Percentiles rank a stretch among this genome's conserved stretches.
phyloP scores from a whole-genome alignment of 2,797 vertebrate species.

The Pteronotus mesoamericanus region DNA sequence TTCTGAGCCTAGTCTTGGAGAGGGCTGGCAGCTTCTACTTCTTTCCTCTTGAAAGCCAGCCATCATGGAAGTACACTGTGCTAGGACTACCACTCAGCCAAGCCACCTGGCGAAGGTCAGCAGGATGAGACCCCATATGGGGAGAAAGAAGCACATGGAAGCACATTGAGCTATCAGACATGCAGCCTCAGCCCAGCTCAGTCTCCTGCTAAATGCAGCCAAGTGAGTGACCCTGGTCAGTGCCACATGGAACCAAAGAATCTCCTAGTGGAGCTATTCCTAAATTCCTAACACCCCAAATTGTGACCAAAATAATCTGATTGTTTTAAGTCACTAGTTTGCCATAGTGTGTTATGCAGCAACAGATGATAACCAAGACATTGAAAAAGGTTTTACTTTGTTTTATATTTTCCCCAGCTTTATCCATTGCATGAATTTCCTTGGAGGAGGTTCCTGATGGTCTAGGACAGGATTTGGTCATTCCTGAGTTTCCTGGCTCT shows the following conservation, averaged over 20 bases:
- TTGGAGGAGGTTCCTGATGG: not conserved
- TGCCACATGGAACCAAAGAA: not conserved
- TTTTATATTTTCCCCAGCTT: not conserved
- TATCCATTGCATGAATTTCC: not conserved
- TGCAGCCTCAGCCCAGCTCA: not conserved
- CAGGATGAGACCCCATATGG: not conserved
- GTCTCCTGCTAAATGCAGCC: not conserved
- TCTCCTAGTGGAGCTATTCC: not conserved
- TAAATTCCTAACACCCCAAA: not conserved
- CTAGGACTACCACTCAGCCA: not conserved
- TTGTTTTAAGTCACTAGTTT: not conserved
- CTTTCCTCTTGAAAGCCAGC: not conserved
- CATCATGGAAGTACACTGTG: not conserved
- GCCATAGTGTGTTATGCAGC: not conserved
- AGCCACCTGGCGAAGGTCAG: not conserved
- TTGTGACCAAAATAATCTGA: not conserved
- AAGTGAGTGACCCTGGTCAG: not conserved
- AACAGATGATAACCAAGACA: not conserved
- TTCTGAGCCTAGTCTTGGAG: not conserved
- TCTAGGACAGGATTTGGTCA: not conserved
- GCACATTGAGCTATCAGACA: not conserved
- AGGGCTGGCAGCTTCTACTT: not conserved
- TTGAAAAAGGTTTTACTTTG: not conserved
- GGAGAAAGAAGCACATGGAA: not conserved
- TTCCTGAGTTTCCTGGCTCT: not conserved